These are phyloP conservation scores for Sericinus montela DNA, from an alignment of 2,888 invertebrate genomes.

Conservation along the genomic window DNA sequence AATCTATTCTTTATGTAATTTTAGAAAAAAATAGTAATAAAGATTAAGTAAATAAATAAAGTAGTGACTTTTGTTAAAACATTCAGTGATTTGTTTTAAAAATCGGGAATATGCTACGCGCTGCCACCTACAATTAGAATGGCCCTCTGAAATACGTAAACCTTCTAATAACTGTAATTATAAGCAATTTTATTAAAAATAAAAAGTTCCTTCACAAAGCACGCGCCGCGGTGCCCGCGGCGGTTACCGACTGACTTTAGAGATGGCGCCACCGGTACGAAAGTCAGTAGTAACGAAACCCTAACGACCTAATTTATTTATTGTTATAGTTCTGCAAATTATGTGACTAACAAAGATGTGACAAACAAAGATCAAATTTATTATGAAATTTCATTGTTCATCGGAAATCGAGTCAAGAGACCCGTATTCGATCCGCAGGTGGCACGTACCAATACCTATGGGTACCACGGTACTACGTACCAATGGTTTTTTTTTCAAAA, in stretches of 20 bases:
- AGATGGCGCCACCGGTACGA: conserved; percentile 42
- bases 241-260: conserved; percentile 24
- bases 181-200: conserved; percentile 56
- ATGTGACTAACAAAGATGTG: no score
- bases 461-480: no score
- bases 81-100: neutral
- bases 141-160: conserved; percentile 67
- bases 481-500: no score
- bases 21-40: no score
- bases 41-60: no score
- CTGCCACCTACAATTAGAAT: conserved; percentile 59
- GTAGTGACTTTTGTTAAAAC: neutral
- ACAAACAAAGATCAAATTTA: no score
- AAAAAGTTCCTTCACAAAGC: conserved; percentile 48
- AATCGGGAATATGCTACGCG: conserved; percentile 19
- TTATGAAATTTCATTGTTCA: no score
- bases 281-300: conserved; percentile 27
- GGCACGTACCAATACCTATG: no score
- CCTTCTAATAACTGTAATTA: conserved; percentile 65
- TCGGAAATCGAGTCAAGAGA: no score
- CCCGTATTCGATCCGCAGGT: no score
- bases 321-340: neutral
- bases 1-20: no score
- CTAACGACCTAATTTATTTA: conserved; percentile 23
- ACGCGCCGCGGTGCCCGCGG: conserved; percentile 57